Percentiles rank a stretch among this genome's conserved stretches.
These are phyloP conservation scores for Emydocephalus ijimae DNA, from an alignment of 2,113 vertebrate genomes.

Conservation along the genomic window DNA sequence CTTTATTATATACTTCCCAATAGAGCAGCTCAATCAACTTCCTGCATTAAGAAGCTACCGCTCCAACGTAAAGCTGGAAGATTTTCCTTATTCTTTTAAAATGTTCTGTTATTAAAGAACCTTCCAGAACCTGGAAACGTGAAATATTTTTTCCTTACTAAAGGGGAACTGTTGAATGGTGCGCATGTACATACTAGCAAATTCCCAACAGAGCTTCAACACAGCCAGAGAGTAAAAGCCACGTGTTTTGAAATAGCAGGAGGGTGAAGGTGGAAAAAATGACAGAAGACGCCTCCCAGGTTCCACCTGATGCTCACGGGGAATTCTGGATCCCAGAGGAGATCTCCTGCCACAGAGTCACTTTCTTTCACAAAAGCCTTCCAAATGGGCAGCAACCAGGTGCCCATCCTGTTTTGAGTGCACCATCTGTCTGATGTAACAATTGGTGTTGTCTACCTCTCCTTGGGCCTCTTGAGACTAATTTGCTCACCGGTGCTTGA, in stretches of 20 bases:
- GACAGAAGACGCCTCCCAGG: neutral
- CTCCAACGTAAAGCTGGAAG: too few species aligned
- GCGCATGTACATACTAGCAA: neutral
- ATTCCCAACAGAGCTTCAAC: constrained; percentile 18
- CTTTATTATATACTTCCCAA: neutral
- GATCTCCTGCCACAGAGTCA: neutral
- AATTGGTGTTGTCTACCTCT: constrained; percentile 2
- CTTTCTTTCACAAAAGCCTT: neutral
- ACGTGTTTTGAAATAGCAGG: constrained; percentile 12
- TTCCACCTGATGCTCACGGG: neutral
- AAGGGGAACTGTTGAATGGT: neutral
- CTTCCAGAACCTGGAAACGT: constrained; percentile 26
- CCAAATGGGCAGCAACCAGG: rapidly evolving
- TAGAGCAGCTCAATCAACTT: neutral
- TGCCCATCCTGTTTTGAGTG: constrained; percentile 28
- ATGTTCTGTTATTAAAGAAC: constrained; percentile 8
- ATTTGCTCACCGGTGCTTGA: constrained; percentile 50
- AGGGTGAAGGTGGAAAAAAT: neutral
- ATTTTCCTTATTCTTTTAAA: neutral
- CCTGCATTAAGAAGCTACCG: neutral
- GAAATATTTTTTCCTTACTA: neutral
- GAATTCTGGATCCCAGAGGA: neutral
- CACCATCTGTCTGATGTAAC: constrained; percentile 61
- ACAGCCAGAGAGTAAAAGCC: neutral
- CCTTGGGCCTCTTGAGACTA: constrained; percentile 43